Conservation (phyloP, 2,888 invertebrate genomes). For the Acronicta aceris region DNA sequence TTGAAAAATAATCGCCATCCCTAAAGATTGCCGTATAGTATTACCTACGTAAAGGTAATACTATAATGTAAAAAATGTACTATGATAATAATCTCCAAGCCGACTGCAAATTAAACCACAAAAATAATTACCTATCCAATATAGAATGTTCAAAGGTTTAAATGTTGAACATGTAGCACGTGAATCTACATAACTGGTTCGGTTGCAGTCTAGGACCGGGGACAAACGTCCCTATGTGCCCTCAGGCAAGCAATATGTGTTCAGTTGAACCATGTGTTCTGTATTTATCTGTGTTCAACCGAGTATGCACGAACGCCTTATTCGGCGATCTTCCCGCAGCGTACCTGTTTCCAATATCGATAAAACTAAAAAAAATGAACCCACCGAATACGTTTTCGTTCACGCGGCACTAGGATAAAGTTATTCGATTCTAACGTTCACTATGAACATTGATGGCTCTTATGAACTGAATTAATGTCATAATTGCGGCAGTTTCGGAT, state of each 20-base stretch:
- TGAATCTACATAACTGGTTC: conserved; percentile 75
- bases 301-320: conserved; percentile 66
- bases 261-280: conserved; percentile 60
- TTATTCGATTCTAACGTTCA: conserved; percentile 82
- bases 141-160: conserved; percentile 69
- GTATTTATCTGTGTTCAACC: conserved; percentile 75
- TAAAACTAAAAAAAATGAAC: conserved; percentile 63
- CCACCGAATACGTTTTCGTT: conserved; percentile 73
- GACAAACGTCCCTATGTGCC: conserved; percentile 28
- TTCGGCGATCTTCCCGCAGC: conserved; percentile 80
- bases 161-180: conserved; percentile 56
- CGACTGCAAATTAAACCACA: conserved; percentile 81
- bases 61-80: conserved; percentile 65
- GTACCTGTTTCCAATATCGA: conserved; percentile 75
- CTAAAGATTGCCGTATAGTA: conserved; percentile 55
- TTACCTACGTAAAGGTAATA: conserved; percentile 56
- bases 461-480: conserved; percentile 87
- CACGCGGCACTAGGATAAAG: conserved; percentile 78
- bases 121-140: conserved; percentile 80
- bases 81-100: conserved; percentile 65
- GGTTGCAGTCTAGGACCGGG: conserved; percentile 55
- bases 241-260: conserved; percentile 34
- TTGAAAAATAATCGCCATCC: conserved; percentile 62
- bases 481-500: conserved; percentile 86
- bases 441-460: conserved; percentile 82